These are phyloP conservation scores for Orthonychiurus folsomi DNA, from an alignment of 2,888 invertebrate genomes.

Conservation along the genomic window DNA sequence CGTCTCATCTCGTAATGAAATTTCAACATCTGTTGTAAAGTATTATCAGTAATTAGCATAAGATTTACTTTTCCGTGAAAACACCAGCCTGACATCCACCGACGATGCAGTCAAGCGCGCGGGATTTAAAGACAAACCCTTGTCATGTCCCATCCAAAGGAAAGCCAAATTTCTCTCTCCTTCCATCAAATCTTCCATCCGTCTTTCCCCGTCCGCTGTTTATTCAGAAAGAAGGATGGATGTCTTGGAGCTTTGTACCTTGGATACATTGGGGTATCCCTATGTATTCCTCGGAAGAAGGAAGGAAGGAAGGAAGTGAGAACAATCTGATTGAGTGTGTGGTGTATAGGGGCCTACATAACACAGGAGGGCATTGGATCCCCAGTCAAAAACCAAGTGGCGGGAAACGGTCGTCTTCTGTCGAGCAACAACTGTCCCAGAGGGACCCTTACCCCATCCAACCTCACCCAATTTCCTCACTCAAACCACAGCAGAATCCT, in stretches of 20 bases:
- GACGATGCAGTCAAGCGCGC: constrained; percentile 29
- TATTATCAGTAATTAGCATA: constrained; percentile 42
- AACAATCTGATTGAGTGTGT: background rate
- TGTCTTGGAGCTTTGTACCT: background rate
- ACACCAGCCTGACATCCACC: constrained; percentile 18
- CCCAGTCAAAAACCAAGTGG: too few species aligned
- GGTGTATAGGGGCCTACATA: too few species aligned
- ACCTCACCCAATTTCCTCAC: background rate
- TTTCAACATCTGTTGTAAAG: constrained; percentile 41
- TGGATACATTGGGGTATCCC: background rate
- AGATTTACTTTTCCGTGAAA: constrained; percentile 40
- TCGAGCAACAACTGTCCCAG: constrained; percentile 8
- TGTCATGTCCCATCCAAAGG: constrained; percentile 3
- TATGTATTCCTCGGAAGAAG: background rate
- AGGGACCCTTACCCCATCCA: constrained; percentile 11
- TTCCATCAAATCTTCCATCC: constrained; percentile 3
- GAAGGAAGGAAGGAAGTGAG: background rate
- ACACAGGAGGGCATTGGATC: too few species aligned
- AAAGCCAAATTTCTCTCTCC: constrained; percentile 17
- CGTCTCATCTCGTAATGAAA: too few species aligned
- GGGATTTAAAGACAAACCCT: constrained; percentile 32
- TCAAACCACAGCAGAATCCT: too few species aligned
- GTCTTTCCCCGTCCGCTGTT: background rate
- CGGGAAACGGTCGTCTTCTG: background rate
- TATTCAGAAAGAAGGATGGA: background rate